Evolutionary conservation across 1,140 invertebrate species (phyloP), one percentile per base, ranked within the genome.

Genomic region (Paraescarpia echinospica): DNA sequence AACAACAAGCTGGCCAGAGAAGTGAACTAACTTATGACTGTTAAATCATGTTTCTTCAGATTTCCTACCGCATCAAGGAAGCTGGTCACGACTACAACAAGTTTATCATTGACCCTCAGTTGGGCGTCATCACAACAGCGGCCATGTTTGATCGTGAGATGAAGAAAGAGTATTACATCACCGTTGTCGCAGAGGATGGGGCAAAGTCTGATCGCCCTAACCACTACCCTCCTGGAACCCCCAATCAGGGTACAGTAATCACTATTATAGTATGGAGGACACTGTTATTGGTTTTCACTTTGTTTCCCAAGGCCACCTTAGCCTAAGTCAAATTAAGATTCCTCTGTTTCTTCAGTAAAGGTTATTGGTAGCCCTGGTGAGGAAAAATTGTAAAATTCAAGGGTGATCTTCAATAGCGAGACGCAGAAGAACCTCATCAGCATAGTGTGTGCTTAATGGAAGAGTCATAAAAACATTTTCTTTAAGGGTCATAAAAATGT

Each of bases 101-200:
- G 96, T 99, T 99, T 96, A 98, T 98, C 96, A 99, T 99, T 95
- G 98, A 99, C 96, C 97, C 97, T 95, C 98, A 99, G 95, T 98
- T 98, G 27, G 98, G 98, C 0, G 98, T 99, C 96, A 98, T 99
- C 94, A 99, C 98, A 96, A 99, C 98, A 2, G 98, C 98, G 96
- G 97, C 98, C 90, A 97, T 98, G 93, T 99, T 99, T 97, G 98
- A 99, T 95, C 98, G 99, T 97, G 97, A 98, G 93, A 98, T 99
- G 96, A 98, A 98, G 96, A 98, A 99, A 95, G 98, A 98, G 41
- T 99, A 99, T 96, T 98, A 98, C 18, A 96, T 99, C 94, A 98
- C 98, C 95, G 98, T 99, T 93, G 98, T 98, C 95, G 98, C 98
- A 0, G 97, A 98, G 91, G 98, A 99, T 96, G 98, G 98, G 90